Evolutionary conservation across 1,140 invertebrate genomes (phyloP).

Genomic region (Pseudobourletiella spinata): DNA sequence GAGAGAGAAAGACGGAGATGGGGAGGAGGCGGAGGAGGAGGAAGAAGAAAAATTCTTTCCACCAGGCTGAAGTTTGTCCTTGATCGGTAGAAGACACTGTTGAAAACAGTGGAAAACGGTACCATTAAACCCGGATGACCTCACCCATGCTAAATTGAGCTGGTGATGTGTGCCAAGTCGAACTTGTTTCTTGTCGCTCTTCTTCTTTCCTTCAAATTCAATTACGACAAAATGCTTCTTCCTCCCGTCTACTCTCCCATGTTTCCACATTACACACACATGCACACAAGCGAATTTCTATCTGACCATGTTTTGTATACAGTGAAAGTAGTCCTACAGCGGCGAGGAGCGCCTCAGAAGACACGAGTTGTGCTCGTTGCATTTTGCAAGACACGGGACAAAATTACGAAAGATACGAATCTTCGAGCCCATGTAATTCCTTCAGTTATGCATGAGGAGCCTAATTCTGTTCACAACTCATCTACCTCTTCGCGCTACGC

Average conservation of each 20-base stretch:
- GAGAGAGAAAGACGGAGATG: background rate
- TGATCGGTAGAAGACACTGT: background rate
- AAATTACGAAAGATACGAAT: too few relatives aligned
- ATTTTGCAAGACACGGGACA: too few relatives aligned
- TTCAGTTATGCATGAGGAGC: background rate
- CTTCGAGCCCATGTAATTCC: background rate
- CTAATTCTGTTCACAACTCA: background rate
- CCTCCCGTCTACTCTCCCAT: background rate
- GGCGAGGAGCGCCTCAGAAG: too few relatives aligned
- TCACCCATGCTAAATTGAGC: conserved; percentile 17
- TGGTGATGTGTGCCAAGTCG: conserved; percentile 13
- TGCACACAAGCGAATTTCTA: too few relatives aligned
- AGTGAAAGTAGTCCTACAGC: too few relatives aligned
- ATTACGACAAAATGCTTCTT: background rate
- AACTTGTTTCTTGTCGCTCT: background rate
- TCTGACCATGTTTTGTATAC: too few relatives aligned
- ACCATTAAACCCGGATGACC: conserved; percentile 23
- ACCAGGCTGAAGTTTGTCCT: background rate
- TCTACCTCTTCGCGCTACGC: too few relatives aligned
- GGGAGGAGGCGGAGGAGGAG: background rate
- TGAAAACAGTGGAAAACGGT: background rate
- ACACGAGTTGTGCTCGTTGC: too few relatives aligned
- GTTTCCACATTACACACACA: too few relatives aligned
- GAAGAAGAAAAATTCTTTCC: background rate
- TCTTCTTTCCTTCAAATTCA: conserved; percentile 3